Conservation (phyloP, 2,888 invertebrate species). For the Microplitis manilae region DNA sequence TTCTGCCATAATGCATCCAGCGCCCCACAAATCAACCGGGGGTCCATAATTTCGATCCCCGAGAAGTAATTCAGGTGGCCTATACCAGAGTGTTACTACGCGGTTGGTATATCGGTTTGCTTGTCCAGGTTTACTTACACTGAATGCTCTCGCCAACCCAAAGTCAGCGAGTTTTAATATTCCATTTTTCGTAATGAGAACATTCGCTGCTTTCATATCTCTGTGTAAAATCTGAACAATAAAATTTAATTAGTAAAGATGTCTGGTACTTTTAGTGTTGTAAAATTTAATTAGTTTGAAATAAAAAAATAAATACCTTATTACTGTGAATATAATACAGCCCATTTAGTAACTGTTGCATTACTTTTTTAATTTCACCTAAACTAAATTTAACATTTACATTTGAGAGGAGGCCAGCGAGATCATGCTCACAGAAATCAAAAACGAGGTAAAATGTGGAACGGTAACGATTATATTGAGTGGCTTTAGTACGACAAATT, state of each 20-base stretch:
- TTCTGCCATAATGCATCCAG: slow-evolving; percentile 99
- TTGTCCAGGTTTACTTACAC: slow-evolving; percentile 87
- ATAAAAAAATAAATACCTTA: slow-evolving; percentile 74
- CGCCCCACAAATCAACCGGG: slow-evolving; percentile 97
- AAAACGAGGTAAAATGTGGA: slow-evolving; percentile 97
- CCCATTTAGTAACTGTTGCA: slow-evolving; percentile 89
- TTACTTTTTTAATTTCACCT: slow-evolving; percentile 96
- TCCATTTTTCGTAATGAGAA: slow-evolving; percentile 95
- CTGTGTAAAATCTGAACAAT: slow-evolving; percentile 83
- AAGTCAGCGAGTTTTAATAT: slow-evolving; percentile 97
- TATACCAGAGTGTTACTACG: slow-evolving; percentile 97
- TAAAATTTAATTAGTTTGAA: too few relatives aligned
- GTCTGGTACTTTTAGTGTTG: neutral
- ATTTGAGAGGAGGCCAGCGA: slow-evolving; percentile 96
- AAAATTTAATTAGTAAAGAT: neutral
- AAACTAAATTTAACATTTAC: slow-evolving; percentile 96
- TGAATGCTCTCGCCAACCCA: slow-evolving; percentile 95
- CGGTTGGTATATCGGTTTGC: slow-evolving; percentile 95
- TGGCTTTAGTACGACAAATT: slow-evolving; percentile 91
- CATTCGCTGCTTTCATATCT: slow-evolving; percentile 99
- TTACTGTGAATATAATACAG: slow-evolving; percentile 97
- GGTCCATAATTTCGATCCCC: slow-evolving; percentile 96
- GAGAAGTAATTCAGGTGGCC: slow-evolving; percentile 80
- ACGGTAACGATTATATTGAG: slow-evolving; percentile 81
- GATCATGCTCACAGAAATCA: slow-evolving; percentile 98